Evolutionary conservation across 2,113 vertebrate species (phyloP).

Genomic region (Ia io): DNA sequence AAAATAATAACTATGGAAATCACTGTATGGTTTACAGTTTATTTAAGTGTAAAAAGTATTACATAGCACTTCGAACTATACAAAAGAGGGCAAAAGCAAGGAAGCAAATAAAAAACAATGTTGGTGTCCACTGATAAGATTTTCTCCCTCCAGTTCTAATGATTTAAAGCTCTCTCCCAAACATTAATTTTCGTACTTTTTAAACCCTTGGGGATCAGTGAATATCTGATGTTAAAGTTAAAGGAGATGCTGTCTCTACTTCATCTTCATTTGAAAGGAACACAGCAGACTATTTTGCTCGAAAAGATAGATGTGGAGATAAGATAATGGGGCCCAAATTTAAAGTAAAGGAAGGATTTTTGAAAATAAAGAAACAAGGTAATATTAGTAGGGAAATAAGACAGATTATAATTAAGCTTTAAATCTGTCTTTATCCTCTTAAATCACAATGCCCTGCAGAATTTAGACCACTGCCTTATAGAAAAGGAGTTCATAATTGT

Average conservation of each 20-base stretch:
- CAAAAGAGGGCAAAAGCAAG: not conserved
- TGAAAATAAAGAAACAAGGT: not conserved
- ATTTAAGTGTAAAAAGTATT: constrained; percentile 10
- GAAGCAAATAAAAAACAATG: not conserved
- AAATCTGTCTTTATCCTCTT: not conserved
- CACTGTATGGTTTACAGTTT: not conserved
- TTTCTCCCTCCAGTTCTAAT: not conserved
- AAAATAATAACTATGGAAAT: not conserved
- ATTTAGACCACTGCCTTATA: not conserved
- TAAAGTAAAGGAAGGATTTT: not conserved
- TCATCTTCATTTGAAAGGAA: not conserved
- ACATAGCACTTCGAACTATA: not conserved
- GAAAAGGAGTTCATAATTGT: not conserved
- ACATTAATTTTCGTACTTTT: not conserved
- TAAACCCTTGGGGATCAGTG: not conserved
- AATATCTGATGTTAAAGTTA: not conserved
- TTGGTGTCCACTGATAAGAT: not conserved
- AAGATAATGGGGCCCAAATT: not conserved
- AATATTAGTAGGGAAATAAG: not conserved
- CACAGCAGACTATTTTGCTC: not conserved
- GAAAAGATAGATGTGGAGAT: not conserved
- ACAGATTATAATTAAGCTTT: not conserved
- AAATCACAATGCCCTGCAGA: not conserved
- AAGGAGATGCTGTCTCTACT: not conserved
- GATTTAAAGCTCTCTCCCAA: not conserved